These are phyloP conservation scores for Ypsolopha sequella DNA, from an alignment of 2,888 invertebrate species.

Conservation along the genomic window DNA sequence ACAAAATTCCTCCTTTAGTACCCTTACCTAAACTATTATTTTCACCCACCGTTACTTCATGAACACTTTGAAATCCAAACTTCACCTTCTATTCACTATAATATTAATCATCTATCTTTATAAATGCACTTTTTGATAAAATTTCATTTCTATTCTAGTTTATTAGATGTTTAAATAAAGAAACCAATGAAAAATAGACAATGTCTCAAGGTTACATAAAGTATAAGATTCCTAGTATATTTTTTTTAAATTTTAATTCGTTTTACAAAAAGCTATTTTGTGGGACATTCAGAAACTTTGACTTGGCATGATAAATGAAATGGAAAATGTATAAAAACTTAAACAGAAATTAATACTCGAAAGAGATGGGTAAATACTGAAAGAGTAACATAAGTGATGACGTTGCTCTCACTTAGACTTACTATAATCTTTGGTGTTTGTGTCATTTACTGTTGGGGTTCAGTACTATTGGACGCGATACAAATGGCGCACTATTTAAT, in stretches of 20 bases:
- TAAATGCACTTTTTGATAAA: conserved; percentile 67
- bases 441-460: conserved; percentile 45
- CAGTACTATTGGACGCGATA: conserved; percentile 63
- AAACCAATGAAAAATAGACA: neutral
- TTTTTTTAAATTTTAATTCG: neutral
- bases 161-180: neutral
- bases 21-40: conserved; percentile 38
- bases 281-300: neutral
- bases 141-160: conserved; percentile 31
- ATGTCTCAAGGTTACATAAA: too few relatives aligned
- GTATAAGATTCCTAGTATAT: neutral
- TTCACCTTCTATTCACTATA: conserved; percentile 52
- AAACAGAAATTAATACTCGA: conserved; percentile 12
- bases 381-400: conserved; percentile 32
- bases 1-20: conserved; percentile 51
- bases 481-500: conserved; percentile 37
- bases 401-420: conserved; percentile 51
- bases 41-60: conserved; percentile 41
- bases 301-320: conserved; percentile 5
- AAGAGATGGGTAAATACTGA: conserved; percentile 60
- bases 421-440: conserved; percentile 63
- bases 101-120: conserved; percentile 46
- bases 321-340: neutral
- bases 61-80: conserved; percentile 48
- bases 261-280: conserved; percentile 8